A percentile compares a stretch with the other conserved stretches of the same genome.
Conservation (phyloP, 92 coral and sea anemone species). For the Porites lobata region DNA sequence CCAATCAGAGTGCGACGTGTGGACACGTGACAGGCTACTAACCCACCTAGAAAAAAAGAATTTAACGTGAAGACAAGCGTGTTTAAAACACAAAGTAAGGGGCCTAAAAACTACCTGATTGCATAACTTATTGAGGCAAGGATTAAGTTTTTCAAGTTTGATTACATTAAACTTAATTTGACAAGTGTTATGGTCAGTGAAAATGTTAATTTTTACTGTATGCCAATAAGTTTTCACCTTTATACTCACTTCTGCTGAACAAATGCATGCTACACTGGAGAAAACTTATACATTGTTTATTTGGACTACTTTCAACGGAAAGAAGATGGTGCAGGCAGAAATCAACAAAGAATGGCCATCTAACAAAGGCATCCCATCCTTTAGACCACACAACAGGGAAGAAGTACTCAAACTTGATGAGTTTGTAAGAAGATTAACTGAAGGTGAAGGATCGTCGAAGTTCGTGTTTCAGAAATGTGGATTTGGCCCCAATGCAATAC, state of each 20-base stretch:
- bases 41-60: constrained; percentile 19
- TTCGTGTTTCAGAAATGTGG: constrained; percentile 4
- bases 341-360: constrained; percentile 10
- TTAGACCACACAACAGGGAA: constrained; percentile 6
- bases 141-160: constrained; percentile 5
- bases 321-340: constrained; percentile 31
- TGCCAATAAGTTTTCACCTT: not conserved
- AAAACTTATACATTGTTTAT: not conserved
- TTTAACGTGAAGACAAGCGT: constrained; percentile 29
- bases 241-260: not conserved
- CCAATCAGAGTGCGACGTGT: too few relatives aligned
- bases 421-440: constrained; percentile 23
- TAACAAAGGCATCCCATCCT: constrained; percentile 9
- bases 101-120: not conserved
- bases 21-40: constrained; percentile 5
- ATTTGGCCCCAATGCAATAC: constrained; percentile 31
- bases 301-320: constrained; percentile 7
- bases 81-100: constrained; percentile 37
- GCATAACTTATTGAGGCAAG: not conserved
- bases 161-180: not conserved
- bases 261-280: too few relatives aligned
- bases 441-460: constrained; percentile 15
- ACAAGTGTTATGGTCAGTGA: constrained; percentile 15
- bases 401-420: not conserved
- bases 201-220: not conserved